Evolutionary conservation across 2,797 vertebrate species (phyloP), one percentile per base, ranked within the genome.

Genomic region (Macroramphosus scolopax): DNA sequence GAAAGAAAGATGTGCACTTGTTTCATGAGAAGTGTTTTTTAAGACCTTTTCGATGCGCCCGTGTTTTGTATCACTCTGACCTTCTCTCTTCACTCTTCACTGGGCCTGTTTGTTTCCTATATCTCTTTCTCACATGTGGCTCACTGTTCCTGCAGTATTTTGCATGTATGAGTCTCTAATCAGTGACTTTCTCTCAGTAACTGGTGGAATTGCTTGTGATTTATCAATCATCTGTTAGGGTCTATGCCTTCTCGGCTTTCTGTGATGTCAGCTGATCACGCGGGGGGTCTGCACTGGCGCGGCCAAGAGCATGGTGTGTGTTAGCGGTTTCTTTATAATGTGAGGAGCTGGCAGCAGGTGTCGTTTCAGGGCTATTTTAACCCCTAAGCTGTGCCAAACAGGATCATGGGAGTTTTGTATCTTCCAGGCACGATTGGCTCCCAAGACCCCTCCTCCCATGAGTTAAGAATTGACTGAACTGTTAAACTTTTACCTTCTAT

Each of bases 281-380:
- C 11, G 41, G 30, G 42, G 50, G 39, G 50, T 32, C 20, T 3
- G 20, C 20, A 6, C 17, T 32, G 34, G 7, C 14, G 17, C 15
- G 7, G 6, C 34, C 15, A 16, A 16, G 34, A 36, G 33, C 14
- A 35, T 5, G 46, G 20, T 38, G 18, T 32, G 32, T 33, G 41
- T 53, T 36, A 14, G 25, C 50, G 63, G 48, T 79, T 75, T 75
- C 47, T 49, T 57, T 43, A 42, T 77, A 47, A 51, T 5, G 13
- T 76, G 61, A 73, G 54, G 68, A 47, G 58, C 22, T 34, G 36
- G 68, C 51, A 65, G 75, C 82, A 86, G 83, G 79, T 87, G 83
- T 72, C 59, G 45, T 58, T 62, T 55, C 34, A 22, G 50, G 49
- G 43, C 81, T 87, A 85, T 85, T 87, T 87, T 71, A 82, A 80